These are phyloP conservation scores for Anarrhichthys ocellatus DNA, from an alignment of 2,113 vertebrate genomes.

Conservation along the genomic window DNA sequence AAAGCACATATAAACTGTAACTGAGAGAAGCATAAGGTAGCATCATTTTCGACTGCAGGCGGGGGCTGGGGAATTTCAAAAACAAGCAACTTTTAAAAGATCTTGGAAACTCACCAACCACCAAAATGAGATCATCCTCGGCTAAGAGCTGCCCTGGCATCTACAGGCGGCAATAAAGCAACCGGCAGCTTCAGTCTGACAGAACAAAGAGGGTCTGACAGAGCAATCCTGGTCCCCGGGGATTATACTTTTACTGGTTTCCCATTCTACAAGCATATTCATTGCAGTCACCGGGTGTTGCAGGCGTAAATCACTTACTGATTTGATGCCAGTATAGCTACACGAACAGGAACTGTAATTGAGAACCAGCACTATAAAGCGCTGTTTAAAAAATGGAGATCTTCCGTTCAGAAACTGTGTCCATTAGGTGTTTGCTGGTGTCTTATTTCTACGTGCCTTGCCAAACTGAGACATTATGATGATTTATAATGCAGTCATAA, in stretches of 20 bases:
- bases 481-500: conserved; percentile 52
- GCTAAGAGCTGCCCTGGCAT: conserved; percentile 52
- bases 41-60: conserved; percentile 32
- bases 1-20: conserved; percentile 43
- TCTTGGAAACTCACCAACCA: conserved; percentile 49
- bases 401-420: conserved; percentile 37
- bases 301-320: conserved; percentile 37
- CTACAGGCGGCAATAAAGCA: conserved; percentile 51
- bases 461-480: conserved; percentile 35
- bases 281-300: conserved; percentile 37
- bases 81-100: conserved; percentile 47
- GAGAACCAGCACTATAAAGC: conserved; percentile 13
- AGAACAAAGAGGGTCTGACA: conserved; percentile 39
- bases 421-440: conserved; percentile 55
- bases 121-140: conserved; percentile 47
- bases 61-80: conserved; percentile 26
- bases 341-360: conserved; percentile 50
- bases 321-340: conserved; percentile 38
- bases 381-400: conserved; percentile 34
- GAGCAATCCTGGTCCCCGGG: not conserved
- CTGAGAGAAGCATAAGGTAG: conserved; percentile 34
- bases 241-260: conserved; percentile 29
- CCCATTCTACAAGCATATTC: conserved; percentile 48
- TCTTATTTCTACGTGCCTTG: conserved; percentile 34
- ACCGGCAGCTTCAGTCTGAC: conserved; percentile 38